Evolutionary conservation across 2,888 invertebrate species (phyloP), one percentile per base, ranked within the genome.

Genomic region (Agrotis segetum): DNA sequence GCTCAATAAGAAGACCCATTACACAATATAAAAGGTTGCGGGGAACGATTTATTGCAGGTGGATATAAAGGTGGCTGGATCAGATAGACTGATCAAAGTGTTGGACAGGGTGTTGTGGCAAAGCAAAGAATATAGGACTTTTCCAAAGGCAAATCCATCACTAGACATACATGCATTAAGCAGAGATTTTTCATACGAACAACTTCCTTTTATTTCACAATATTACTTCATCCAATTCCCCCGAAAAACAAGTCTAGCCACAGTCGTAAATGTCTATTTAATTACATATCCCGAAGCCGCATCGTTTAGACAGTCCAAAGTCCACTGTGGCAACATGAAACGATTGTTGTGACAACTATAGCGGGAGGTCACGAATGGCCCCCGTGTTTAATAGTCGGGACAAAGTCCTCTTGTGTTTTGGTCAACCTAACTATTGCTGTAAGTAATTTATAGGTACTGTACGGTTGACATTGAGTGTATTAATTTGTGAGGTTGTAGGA

Each of bases 321-420:
- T 79, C 67, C 71, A 56, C 0, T 49, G 14, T 67, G 21, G 53
- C 60, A 49, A 52, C 34, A 59, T 24, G 44, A 64, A 81, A 50
- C 71, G 53, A 50, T 55, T 77, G 60, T 61, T 75, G 24, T 70
- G 34, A 53, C 44, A 66, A 66, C 61, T 68, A 29, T 40, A 34
- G 53, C 17, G 19, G 34, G 72, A 63, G 78, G 82, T 77, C 79
- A 77, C 19, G 29, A 40, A 29, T 14, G 68, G 68, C 24, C 21
- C 50, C 67, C 52, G 50, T 61, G 29, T 11, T 49, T 59, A 83
- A 67, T 79, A 34, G 68, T 24, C 24, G 16, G 71, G 7, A 16
- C 80, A 70, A 79, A 81, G 81, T 81, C 71, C 83, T 52, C 5
- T 16, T 19, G 24, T 55, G 79, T 69, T 69, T 67, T 67, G 46